Conservation (phyloP, 2,113 vertebrate genomes). For the Megaleporinus macrocephalus region DNA sequence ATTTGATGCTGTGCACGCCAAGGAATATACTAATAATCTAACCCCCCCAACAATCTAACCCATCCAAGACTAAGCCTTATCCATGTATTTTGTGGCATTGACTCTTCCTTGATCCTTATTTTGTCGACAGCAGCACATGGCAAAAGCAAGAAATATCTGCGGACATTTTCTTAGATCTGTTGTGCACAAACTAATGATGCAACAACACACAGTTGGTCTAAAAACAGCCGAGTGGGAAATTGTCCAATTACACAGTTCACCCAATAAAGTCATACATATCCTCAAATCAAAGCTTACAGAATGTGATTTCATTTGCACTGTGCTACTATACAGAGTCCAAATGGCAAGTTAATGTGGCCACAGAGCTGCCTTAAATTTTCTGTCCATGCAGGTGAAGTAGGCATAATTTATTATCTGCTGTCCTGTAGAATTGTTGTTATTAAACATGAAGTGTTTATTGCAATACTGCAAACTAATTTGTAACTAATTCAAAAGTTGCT, state of each 20-base stretch:
- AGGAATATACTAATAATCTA: too few species aligned
- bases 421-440: too few species aligned
- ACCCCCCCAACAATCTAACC: too few species aligned
- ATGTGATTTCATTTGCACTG: background rate
- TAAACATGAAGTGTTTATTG: too few species aligned
- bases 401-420: background rate
- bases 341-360: background rate
- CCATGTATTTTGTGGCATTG: background rate
- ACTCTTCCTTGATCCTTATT: background rate
- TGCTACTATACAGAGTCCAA: background rate
- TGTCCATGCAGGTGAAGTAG: background rate
- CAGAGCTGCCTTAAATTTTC: background rate
- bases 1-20: too few species aligned
- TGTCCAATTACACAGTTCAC: background rate
- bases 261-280: background rate
- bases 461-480: too few species aligned
- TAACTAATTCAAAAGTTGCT: too few species aligned
- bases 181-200: background rate
- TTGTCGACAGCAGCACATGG: background rate
- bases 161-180: background rate
- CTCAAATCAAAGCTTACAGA: background rate
- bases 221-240: background rate
- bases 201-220: background rate
- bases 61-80: too few species aligned
- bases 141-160: background rate